Evolutionary conservation across 2,888 invertebrate genomes (phyloP).

Genomic region (Nowickia ferox): DNA sequence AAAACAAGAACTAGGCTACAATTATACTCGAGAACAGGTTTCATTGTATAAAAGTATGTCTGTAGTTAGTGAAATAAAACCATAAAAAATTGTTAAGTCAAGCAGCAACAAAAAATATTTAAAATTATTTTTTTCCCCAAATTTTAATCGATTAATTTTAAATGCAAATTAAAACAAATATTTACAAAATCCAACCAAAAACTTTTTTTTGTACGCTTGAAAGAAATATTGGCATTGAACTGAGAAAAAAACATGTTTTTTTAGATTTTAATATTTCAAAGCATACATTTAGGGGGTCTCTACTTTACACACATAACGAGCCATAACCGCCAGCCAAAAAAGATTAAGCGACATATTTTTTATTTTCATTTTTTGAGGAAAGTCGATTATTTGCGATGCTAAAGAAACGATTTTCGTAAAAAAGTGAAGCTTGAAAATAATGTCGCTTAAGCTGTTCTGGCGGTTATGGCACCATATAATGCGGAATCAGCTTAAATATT

Average conservation of each 20-base stretch:
- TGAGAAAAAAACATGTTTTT: constrained; percentile 12
- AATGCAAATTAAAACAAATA: neutral
- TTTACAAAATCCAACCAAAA: constrained; percentile 21
- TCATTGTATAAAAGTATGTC: constrained; percentile 49
- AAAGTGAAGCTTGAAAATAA: too few relatives aligned
- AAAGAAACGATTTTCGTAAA: too few relatives aligned
- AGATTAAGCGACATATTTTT: too few relatives aligned
- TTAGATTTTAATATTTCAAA: constrained; percentile 17
- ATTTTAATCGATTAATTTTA: constrained; percentile 55
- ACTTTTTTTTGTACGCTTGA: constrained; percentile 45
- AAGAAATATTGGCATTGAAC: constrained; percentile 14
- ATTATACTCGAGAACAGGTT: too few relatives aligned
- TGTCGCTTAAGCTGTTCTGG: too few relatives aligned
- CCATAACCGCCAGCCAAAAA: too few relatives aligned
- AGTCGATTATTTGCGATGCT: too few relatives aligned
- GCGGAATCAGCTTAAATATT: constrained; percentile 13
- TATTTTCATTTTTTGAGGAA: too few relatives aligned
- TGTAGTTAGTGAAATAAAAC: constrained; percentile 1
- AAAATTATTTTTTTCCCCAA: neutral
- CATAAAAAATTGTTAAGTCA: neutral
- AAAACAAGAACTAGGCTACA: too few relatives aligned
- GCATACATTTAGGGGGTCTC: constrained; percentile 40
- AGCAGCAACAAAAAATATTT: neutral
- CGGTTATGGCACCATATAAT: neutral
- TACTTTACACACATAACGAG: neutral